A percentile compares a stretch with the other conserved stretches of the same genome.
These are phyloP conservation scores for Habroteleia sp. DNA, from an alignment of 2,888 invertebrate genomes.

Conservation along the genomic window DNA sequence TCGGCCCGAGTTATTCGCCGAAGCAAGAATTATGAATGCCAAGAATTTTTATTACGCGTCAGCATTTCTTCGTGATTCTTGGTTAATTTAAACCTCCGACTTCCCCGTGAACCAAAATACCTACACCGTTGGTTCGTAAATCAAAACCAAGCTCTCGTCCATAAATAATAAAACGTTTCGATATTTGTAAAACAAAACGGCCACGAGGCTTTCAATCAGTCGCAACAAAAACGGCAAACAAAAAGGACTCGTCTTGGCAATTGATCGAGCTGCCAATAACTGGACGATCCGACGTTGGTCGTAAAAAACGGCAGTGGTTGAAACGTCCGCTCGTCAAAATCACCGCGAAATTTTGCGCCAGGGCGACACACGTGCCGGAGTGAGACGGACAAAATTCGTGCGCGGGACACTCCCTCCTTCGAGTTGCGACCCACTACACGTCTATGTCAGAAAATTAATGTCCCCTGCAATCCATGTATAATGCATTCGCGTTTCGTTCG, in stretches of 20 bases:
- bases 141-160: conserved; percentile 12
- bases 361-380: conserved; percentile 50
- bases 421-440: conserved; percentile 74
- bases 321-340: conserved; percentile 78
- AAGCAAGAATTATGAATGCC: conserved; percentile 50
- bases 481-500: conserved; percentile 81
- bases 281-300: neutral
- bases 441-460: conserved; percentile 81
- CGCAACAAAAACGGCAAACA: neutral
- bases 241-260: conserved; percentile 5
- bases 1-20: conserved; percentile 3
- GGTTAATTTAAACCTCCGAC: neutral
- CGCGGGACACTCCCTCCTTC: conserved; percentile 62
- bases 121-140: conserved; percentile 24
- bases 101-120: conserved; percentile 12
- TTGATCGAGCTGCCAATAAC: conserved; percentile 31
- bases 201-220: conserved; percentile 6
- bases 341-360: conserved; percentile 68
- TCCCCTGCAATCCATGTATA: conserved; percentile 81
- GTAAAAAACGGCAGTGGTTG: conserved; percentile 70
- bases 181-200: conserved; percentile 28
- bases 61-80: neutral
- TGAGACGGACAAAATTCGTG: conserved; percentile 67
- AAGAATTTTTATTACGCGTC: conserved; percentile 42
- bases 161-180: conserved; percentile 38